phyloP scores from a whole-genome alignment of 2,888 invertebrate species.

The Chloroclysta siterata region DNA sequence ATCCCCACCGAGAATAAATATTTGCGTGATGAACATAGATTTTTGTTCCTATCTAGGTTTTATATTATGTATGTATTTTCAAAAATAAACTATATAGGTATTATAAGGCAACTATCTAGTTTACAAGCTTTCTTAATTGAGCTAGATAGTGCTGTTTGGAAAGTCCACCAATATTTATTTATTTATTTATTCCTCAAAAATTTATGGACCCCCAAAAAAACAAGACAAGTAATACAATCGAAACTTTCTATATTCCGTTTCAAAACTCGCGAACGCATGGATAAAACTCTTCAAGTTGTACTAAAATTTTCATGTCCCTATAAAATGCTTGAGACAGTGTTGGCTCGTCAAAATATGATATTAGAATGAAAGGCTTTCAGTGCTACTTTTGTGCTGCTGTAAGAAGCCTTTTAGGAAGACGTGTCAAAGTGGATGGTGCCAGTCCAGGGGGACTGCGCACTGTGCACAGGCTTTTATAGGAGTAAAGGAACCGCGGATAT shows the following conservation, averaged over 20 bases:
- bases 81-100: no score
- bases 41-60: no score
- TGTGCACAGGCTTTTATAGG: neutral
- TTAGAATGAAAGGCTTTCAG: constrained; percentile 56
- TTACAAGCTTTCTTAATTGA: no score
- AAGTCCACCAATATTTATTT: no score
- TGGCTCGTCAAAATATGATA: constrained; percentile 59
- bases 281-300: constrained; percentile 48
- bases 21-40: no score
- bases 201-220: neutral
- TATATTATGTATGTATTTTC: no score
- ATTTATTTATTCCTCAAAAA: no score
- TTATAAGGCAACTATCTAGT: no score
- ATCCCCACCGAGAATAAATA: no score
- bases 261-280: constrained; percentile 22
- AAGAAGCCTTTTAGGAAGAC: constrained; percentile 55
- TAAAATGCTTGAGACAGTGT: constrained; percentile 59
- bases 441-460: constrained; percentile 17
- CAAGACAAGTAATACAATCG: neutral
- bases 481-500: neutral
- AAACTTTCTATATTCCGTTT: constrained; percentile 11
- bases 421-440: constrained; percentile 32
- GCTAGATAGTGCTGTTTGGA: no score
- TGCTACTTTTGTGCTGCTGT: constrained; percentile 45
- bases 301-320: constrained; percentile 62